These are phyloP conservation scores for Cettia cetti DNA, from an alignment of 2,113 vertebrate genomes.

Conservation along the genomic window DNA sequence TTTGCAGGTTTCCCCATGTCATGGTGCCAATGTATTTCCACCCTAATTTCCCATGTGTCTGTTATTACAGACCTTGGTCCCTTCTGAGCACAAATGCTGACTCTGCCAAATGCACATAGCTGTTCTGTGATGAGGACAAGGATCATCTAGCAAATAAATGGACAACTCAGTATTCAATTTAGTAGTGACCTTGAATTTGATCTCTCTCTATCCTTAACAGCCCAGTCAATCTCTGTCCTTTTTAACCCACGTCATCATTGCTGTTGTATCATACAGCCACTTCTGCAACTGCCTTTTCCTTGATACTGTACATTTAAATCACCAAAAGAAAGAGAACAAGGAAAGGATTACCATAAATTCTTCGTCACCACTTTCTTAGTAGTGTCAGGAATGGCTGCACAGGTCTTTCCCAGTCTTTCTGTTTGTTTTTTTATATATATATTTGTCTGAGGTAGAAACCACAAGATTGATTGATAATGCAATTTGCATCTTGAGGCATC, in stretches of 20 bases:
- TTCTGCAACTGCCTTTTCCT: background rate
- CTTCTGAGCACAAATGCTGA: background rate
- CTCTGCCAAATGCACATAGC: background rate
- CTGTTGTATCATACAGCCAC: background rate
- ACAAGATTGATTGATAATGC: slow-evolving; percentile 70
- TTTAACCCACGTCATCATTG: background rate
- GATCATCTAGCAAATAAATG: slow-evolving; percentile 18
- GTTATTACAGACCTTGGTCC: background rate
- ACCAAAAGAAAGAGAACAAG: background rate
- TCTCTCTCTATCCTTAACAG: slow-evolving; percentile 6
- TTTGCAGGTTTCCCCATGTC: background rate
- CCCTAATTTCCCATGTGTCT: background rate
- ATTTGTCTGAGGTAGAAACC: slow-evolving; percentile 66
- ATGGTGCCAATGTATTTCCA: background rate
- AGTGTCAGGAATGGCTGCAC: slow-evolving; percentile 12
- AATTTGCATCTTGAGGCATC: slow-evolving; percentile 73
- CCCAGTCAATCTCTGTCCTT: background rate
- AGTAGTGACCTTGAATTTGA: slow-evolving; percentile 54
- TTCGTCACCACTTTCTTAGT: background rate
- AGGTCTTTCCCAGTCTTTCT: slow-evolving; percentile 1
- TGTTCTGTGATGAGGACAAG: slow-evolving; percentile 8
- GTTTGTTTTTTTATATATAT: background rate
- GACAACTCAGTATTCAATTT: slow-evolving; percentile 6
- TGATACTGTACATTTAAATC: background rate
- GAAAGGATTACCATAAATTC: background rate